Evolutionary conservation across 1,140 invertebrate species (phyloP).

Genomic region (Brachionus rubens): DNA sequence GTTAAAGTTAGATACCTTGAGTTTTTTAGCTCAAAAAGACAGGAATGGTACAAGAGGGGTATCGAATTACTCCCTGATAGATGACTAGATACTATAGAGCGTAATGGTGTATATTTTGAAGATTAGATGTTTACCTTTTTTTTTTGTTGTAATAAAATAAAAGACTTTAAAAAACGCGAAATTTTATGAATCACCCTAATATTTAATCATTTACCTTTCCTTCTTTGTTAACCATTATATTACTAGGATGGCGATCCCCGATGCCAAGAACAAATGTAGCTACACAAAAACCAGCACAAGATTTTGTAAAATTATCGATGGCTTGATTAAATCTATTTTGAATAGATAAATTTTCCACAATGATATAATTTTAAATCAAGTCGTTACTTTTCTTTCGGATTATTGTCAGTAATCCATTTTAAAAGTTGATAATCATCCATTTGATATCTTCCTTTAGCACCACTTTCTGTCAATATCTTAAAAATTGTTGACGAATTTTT

Average conservation of each 20-base stretch:
- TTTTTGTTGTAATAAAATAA: too few species aligned
- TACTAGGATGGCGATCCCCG: conserved; percentile 94
- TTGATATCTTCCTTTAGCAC: conserved; percentile 72
- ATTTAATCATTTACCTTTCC: too few species aligned
- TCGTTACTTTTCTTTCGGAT: conserved; percentile 63
- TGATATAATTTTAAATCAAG: background rate
- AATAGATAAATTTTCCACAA: background rate
- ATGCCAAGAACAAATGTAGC: conserved; percentile 97
- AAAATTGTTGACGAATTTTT: conserved; percentile 88
- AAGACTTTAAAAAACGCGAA: too few species aligned
- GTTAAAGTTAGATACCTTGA: too few species aligned
- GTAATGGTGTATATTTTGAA: too few species aligned
- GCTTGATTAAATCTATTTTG: conserved; percentile 72
- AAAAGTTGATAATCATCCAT: conserved; percentile 77
- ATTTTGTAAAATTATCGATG: conserved; percentile 90
- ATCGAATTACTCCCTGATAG: too few species aligned
- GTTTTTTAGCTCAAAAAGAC: too few species aligned
- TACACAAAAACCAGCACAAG: conserved; percentile 97
- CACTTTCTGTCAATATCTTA: conserved; percentile 85
- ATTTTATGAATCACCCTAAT: too few species aligned
- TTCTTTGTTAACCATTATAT: conserved; percentile 94
- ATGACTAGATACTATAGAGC: too few species aligned
- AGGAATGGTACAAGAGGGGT: too few species aligned
- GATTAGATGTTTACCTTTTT: too few species aligned
- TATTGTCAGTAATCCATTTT: conserved; percentile 86